Conservation (phyloP, 2,797 vertebrate genomes). For the Danio choprae region DNA sequence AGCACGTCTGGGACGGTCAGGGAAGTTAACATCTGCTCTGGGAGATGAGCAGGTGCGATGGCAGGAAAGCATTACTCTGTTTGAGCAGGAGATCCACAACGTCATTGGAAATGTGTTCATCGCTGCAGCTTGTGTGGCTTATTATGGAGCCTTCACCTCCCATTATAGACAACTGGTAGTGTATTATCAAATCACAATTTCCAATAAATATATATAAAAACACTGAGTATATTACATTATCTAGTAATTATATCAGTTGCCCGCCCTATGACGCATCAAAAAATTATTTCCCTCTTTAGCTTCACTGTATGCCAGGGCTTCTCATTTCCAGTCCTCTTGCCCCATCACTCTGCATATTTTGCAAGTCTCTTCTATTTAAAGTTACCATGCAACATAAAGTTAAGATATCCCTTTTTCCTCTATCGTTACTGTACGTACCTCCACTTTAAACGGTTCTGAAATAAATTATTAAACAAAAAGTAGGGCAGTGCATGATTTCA, state of each 20-base stretch:
- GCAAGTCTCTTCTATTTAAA: too few relatives aligned
- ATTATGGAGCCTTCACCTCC: conserved; percentile 86
- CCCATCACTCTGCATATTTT: background rate
- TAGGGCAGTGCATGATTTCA: too few relatives aligned
- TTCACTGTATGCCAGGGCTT: background rate
- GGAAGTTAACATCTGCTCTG: conserved; percentile 83
- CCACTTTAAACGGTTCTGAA: too few relatives aligned
- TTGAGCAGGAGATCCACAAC: conserved; percentile 82
- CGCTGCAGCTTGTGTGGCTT: conserved; percentile 86
- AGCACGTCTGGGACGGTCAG: conserved; percentile 78
- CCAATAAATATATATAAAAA: background rate
- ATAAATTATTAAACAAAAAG: too few relatives aligned
- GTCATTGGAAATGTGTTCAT: conserved; percentile 87
- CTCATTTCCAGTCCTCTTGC: too few relatives aligned
- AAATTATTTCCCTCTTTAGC: background rate
- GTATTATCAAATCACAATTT: conserved; percentile 19
- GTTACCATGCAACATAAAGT: too few relatives aligned
- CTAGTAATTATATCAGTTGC: background rate
- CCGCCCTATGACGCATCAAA: conserved; percentile 11
- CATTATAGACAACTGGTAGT: conserved; percentile 81
- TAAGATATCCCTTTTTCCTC: too few relatives aligned
- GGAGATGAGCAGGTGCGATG: conserved; percentile 85
- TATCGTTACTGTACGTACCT: too few relatives aligned
- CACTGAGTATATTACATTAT: background rate
- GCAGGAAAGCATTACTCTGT: conserved; percentile 82